These are phyloP conservation scores for Pocillopora verrucosa DNA, from an alignment of 64 coral and sea anemone species.

Conservation along the genomic window DNA sequence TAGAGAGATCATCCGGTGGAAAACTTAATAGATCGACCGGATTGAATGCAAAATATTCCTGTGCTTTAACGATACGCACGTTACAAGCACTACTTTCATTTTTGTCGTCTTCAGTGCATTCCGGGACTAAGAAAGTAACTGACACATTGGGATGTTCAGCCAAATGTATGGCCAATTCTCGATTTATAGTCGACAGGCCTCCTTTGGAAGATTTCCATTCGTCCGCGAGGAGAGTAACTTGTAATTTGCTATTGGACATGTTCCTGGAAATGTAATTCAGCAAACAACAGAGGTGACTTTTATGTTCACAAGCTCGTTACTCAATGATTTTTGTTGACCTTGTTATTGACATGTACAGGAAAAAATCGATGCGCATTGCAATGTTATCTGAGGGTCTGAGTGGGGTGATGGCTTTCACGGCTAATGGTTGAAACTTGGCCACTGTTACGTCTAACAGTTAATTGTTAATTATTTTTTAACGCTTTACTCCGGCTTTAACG, in stretches of 20 bases:
- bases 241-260: neutral
- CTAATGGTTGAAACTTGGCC: no score
- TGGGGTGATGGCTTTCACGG: no score
- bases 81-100: neutral
- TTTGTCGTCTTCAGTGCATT: neutral
- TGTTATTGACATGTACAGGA: no score
- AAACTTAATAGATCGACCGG: neutral
- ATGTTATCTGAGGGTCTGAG: no score
- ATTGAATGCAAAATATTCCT: neutral
- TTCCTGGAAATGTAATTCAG: no score
- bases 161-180: neutral
- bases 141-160: neutral
- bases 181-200: neutral
- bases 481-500: no score
- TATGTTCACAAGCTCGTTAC: no score
- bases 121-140: neutral
- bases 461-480: no score
- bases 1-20: neutral
- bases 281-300: no score
- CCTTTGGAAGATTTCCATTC: slow-evolving; percentile 21
- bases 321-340: no score
- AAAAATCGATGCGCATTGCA: no score
- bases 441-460: no score
- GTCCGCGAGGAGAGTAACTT: neutral
- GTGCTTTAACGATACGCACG: neutral